phyloP scores from a whole-genome alignment of 2,113 vertebrate genomes.

The Rhineura floridana region DNA sequence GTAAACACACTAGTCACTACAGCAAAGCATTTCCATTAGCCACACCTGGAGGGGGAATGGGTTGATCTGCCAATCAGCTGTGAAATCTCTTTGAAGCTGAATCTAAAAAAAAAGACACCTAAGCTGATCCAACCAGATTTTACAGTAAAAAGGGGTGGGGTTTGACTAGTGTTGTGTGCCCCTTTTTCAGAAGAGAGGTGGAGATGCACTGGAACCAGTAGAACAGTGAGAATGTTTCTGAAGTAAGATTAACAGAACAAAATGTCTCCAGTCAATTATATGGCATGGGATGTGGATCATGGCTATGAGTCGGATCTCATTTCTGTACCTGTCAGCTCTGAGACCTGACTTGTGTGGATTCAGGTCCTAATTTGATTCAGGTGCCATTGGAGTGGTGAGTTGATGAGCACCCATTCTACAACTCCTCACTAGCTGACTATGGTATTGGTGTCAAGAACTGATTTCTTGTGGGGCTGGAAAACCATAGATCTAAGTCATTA shows the following conservation, averaged over 20 bases:
- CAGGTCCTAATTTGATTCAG: neutral
- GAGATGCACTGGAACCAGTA: neutral
- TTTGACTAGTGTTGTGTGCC: no score
- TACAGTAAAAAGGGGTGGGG: no score
- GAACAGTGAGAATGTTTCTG: no score
- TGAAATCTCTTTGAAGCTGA: no score
- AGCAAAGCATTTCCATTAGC: no score
- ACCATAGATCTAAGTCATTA: neutral
- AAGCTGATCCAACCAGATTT: no score
- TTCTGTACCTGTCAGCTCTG: neutral
- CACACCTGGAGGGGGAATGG: no score
- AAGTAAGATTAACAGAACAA: no score
- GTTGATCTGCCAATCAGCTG: no score
- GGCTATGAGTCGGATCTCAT: neutral
- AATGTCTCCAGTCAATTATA: neutral
- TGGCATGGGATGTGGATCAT: neutral
- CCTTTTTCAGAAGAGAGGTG: no score
- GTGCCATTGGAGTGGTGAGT: neutral
- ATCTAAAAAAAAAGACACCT: no score
- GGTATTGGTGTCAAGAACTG: neutral
- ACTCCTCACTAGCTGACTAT: neutral
- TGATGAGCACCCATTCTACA: neutral
- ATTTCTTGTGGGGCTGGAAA: neutral
- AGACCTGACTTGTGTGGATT: neutral
- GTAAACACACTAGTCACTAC: no score